Base-by-base conservation (phyloP, 2,888 invertebrate genomes). In the Entomobrya multifasciata region DNA sequence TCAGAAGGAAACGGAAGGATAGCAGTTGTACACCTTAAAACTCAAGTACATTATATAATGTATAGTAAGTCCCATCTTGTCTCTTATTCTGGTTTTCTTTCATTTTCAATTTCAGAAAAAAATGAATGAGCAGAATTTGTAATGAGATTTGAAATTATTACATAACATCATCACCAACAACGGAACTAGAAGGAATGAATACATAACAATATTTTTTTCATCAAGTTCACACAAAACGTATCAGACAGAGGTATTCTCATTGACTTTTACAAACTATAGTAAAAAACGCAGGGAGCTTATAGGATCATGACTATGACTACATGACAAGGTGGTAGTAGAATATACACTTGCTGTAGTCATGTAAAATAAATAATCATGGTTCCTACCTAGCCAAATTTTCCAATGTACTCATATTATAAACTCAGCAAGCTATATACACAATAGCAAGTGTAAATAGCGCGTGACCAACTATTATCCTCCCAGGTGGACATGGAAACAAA, bases 91-190 rank as follows among this genome's bases (percentile, higher is more conserved):
- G n/a, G n/a, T 77, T 44, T 15, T 57, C 55, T 78, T 82, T 52
- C 55, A 57, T 72, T 72, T 65, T 57, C 67, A 67, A 55, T 70
- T 82, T 47, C 72, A 72, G 77, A 60, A 60, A 70, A 55, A 70
- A 55, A 74, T 82, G 82, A 82, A 82, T 76, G 82, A 82, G 82
- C 22, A 62, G 82, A 82, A 82, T 82, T 47, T 49, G 55, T 82
- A 82, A 82, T 82, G 82, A 82, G 82, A 82, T 81, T 81, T 81
- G 81, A 81, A 81, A 57, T 81, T 67, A 80, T 70, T 79, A 79
- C 77, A 60, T 44, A 77, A 77, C 52, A 60, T 77, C 57, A 55
- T 57, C 41, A 77, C 25, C 44, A 60, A 70, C 44, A 49, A 74
- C 74, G 74, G 55, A 74, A 74, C 52, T 25, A 74, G 36, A 52